Evolutionary conservation across 2,888 invertebrate species (phyloP).

Genomic region (Parnassius apollo): DNA sequence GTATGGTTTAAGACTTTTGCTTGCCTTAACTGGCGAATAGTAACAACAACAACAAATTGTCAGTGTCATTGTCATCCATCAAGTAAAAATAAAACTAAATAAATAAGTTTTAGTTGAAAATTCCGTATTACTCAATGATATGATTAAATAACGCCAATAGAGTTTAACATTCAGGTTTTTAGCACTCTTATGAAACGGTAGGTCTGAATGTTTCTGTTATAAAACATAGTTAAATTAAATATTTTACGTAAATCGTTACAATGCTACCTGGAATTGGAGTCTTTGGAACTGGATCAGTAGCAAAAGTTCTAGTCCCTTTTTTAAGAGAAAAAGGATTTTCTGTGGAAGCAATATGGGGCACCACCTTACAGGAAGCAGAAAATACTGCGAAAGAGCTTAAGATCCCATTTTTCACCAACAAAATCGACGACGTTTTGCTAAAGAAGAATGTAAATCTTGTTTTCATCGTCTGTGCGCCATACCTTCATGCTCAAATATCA

Average conservation of each 20-base stretch:
- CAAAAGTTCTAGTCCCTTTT: slow-evolving; percentile 93
- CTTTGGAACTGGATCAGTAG: slow-evolving; percentile 94
- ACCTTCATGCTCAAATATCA: slow-evolving; percentile 96
- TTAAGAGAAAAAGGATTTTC: slow-evolving; percentile 95
- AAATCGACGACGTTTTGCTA: slow-evolving; percentile 95
- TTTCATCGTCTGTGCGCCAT: slow-evolving; percentile 96
- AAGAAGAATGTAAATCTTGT: slow-evolving; percentile 96
- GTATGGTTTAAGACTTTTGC: no score
- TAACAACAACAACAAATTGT: no score
- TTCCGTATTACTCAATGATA: slow-evolving; percentile 1
- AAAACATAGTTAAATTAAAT: slow-evolving; percentile 3
- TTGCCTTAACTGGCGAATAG: no score
- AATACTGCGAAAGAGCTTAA: slow-evolving; percentile 89
- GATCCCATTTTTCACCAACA: slow-evolving; percentile 93
- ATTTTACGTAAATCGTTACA: neutral
- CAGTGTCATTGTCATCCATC: no score
- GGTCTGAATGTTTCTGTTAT: neutral
- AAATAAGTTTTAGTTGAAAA: no score
- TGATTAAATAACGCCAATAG: slow-evolving; percentile 5
- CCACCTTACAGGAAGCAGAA: slow-evolving; percentile 89
- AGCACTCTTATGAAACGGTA: slow-evolving; percentile 2
- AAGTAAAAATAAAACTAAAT: no score
- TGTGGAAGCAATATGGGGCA: slow-evolving; percentile 97
- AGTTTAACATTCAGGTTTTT: slow-evolving; percentile 5
- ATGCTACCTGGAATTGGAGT: slow-evolving; percentile 97